Evolutionary conservation across 1,140 invertebrate species (phyloP), one percentile per base, ranked within the genome.

Genomic region (Frieseomelitta varia): DNA sequence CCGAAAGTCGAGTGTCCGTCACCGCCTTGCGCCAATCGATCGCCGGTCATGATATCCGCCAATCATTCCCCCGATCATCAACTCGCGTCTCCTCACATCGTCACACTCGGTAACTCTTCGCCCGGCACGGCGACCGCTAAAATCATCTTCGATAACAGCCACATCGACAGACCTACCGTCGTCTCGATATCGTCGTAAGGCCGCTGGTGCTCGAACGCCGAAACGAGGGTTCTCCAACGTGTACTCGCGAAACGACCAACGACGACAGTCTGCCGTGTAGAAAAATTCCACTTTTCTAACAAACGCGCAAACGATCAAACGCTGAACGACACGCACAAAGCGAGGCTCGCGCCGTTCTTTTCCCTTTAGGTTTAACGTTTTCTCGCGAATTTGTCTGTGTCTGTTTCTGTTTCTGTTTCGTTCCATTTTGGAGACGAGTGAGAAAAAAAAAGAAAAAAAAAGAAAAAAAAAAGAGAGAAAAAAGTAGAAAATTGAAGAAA

Each of bases 1-100:
- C 93, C 93, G 1, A 95, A 95, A 71, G 86, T 94, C 14, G 93
- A 94, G 68, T 94, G 94, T 55, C 90, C 93, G 0, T 94, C 93
- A 2, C 93, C 94, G 34, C 89, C 93, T 1, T 88, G 88, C 56
- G 75, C 89, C 6, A 91, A 90, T 0, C 91, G 92, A 30, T 95
- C 94, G 0, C 93, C 94, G 6, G 91, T 90, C 19, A 83, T 94
- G 30, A 85, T 92, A 10, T 92, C 93, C 0, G 89, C 90, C 0
- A 86, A 89, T 68, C 92, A 93, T 30, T 94, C 94, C 0, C 94
- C 94, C 0, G 93, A 94, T 69, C 92, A 94, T 82, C 93, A 94
- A 27, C 81, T 94, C 4, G 68, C 90, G 4, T 85, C 94, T 0
- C 92, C 93, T 15, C 93, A 93, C 55, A 94, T 94, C n/a, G 93